phyloP scores from a whole-genome alignment of 1,140 invertebrate genomes.

The Aphelenchoides fujianensis region DNA sequence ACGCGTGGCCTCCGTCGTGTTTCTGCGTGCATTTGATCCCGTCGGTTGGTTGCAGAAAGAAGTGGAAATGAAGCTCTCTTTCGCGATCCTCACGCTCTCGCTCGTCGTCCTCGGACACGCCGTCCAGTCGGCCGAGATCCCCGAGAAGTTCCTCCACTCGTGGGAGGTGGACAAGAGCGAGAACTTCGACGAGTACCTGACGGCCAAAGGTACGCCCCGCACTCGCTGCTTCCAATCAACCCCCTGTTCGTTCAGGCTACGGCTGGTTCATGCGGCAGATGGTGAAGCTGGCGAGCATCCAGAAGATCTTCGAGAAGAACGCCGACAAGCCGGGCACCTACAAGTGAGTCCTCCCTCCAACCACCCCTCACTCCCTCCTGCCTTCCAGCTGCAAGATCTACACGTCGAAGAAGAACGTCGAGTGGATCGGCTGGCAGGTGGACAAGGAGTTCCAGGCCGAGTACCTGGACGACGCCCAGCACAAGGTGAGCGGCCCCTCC shows the following conservation, averaged over 20 bases:
- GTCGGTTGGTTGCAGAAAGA: background rate
- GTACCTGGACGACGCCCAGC: slow-evolving; percentile 50
- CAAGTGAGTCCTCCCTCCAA: slow-evolving; percentile 10
- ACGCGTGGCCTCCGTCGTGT: background rate
- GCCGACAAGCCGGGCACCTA: slow-evolving; percentile 20
- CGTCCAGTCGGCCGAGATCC: slow-evolving; percentile 1
- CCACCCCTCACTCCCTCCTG: background rate
- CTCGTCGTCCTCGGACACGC: background rate
- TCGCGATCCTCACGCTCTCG: background rate
- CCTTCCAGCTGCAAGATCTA: slow-evolving; percentile 42
- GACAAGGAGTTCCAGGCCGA: slow-evolving; percentile 49
- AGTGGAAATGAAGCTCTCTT: slow-evolving; percentile 3
- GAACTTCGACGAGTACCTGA: slow-evolving; percentile 31
- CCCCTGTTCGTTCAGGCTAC: background rate
- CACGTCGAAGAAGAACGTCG: slow-evolving; percentile 49
- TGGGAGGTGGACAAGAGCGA: slow-evolving; percentile 21
- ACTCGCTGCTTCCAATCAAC: background rate
- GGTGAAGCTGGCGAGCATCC: slow-evolving; percentile 24
- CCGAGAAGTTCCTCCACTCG: slow-evolving; percentile 18
- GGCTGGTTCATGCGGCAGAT: slow-evolving; percentile 22
- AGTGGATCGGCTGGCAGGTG: slow-evolving; percentile 44
- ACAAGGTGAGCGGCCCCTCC: slow-evolving; percentile 41
- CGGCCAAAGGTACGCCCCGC: slow-evolving; percentile 25
- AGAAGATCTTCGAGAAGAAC: slow-evolving; percentile 25
- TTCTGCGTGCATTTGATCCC: background rate